These are phyloP conservation scores for Lingula anatina DNA, from an alignment of 2,888 invertebrate genomes.

Conservation along the genomic window DNA sequence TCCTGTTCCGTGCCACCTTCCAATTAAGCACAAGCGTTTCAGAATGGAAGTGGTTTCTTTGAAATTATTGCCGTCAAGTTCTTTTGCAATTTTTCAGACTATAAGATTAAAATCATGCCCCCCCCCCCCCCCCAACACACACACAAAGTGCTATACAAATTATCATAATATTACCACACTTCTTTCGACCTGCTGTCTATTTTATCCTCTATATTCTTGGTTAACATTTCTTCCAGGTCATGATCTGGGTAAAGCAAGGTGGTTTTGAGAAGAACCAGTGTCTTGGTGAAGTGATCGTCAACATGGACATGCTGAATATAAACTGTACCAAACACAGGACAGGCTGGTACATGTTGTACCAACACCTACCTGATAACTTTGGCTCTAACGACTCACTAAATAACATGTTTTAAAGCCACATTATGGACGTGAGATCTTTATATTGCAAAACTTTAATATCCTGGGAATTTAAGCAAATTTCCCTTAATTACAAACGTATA, in stretches of 20 bases:
- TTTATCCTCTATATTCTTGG: background rate
- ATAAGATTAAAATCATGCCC: too few species aligned
- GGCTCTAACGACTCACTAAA: too few species aligned
- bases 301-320: constrained; percentile 74
- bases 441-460: too few species aligned
- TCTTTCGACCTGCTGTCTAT: background rate
- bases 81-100: too few species aligned
- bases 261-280: constrained; percentile 59
- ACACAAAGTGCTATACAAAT: background rate
- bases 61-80: too few species aligned
- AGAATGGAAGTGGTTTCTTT: too few species aligned
- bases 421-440: too few species aligned
- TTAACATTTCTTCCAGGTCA: constrained; percentile 54
- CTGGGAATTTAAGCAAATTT: too few species aligned
- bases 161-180: background rate
- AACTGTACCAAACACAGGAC: constrained; percentile 75
- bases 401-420: too few species aligned
- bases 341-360: constrained; percentile 89
- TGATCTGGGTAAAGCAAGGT: constrained; percentile 89
- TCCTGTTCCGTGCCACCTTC: background rate
- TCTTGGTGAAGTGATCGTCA: constrained; percentile 80
- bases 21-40: background rate
- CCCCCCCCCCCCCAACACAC: too few species aligned
- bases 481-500: too few species aligned
- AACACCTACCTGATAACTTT: too few species aligned